phyloP scores from a whole-genome alignment of 2,888 invertebrate genomes.

The Branchellion lobata region DNA sequence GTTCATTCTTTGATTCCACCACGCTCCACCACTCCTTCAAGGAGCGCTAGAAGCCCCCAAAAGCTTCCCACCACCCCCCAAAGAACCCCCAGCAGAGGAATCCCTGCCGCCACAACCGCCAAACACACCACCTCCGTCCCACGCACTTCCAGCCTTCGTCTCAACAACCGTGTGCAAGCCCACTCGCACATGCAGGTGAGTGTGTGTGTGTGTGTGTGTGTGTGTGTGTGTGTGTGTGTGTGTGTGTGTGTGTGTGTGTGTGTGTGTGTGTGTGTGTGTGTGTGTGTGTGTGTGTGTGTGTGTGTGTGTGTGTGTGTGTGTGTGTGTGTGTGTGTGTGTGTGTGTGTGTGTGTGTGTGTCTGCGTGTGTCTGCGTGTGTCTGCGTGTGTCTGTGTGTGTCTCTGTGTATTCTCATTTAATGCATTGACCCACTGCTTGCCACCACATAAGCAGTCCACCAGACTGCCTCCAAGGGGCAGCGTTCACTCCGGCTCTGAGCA shows the following conservation, averaged over 20 bases:
- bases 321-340: constrained; percentile 12
- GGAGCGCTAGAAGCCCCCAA: too few relatives aligned
- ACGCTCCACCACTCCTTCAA: too few relatives aligned
- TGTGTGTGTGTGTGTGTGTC: too few relatives aligned
- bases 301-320: constrained; percentile 22
- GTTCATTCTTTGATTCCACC: background rate
- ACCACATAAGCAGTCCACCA: too few relatives aligned
- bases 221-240: background rate
- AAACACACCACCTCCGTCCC: background rate
- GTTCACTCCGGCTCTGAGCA: background rate
- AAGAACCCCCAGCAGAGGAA: background rate
- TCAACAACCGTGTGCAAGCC: background rate
- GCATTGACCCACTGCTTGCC: too few relatives aligned
- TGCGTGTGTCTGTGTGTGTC: too few relatives aligned
- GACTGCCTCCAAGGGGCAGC: background rate
- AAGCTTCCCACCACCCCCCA: background rate
- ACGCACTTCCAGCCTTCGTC: background rate
- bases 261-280: constrained; percentile 17
- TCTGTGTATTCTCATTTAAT: too few relatives aligned
- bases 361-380: too few relatives aligned
- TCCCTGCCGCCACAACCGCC: background rate
- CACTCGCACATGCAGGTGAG: background rate
- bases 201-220: background rate
- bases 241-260: constrained; percentile 1
- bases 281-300: constrained; percentile 17